phyloP scores from a whole-genome alignment of 2,888 invertebrate genomes.

The Drosophila subquinaria region DNA sequence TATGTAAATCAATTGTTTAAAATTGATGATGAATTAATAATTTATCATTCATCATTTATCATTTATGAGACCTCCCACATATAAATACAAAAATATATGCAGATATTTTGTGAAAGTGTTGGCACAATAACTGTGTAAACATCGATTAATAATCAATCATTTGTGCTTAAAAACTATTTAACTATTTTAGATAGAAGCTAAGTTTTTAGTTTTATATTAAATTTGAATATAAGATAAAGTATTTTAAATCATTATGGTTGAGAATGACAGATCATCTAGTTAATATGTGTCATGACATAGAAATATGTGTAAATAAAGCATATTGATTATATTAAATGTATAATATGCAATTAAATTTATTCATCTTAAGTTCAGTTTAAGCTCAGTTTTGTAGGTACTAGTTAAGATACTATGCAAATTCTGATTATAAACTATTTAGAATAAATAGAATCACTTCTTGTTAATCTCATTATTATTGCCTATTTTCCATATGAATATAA shows the following conservation, averaged over 20 bases:
- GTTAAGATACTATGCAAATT: too few relatives aligned
- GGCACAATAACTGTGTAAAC: conserved; percentile 10
- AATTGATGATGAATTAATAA: conserved; percentile 51
- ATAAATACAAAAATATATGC: neutral
- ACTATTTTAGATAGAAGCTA: neutral
- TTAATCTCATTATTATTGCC: too few relatives aligned
- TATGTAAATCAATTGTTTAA: conserved; percentile 54
- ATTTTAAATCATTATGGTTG: neutral
- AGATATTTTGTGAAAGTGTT: conserved; percentile 47
- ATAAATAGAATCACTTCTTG: too few relatives aligned
- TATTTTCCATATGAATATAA: too few relatives aligned
- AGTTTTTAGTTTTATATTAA: neutral
- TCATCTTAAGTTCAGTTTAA: too few relatives aligned
- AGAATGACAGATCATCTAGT: neutral
- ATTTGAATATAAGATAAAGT: neutral
- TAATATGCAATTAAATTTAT: too few relatives aligned
- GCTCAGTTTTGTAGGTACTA: too few relatives aligned
- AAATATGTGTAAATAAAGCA: neutral
- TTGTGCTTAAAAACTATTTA: neutral
- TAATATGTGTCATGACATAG: neutral
- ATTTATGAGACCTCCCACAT: conserved; percentile 46
- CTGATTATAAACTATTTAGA: too few relatives aligned
- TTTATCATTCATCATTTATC: conserved; percentile 19
- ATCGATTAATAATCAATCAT: conserved; percentile 23
- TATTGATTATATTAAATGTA: too few relatives aligned